Evolutionary conservation across 2,888 invertebrate genomes (phyloP).

Genomic region (Suillia variegata): DNA sequence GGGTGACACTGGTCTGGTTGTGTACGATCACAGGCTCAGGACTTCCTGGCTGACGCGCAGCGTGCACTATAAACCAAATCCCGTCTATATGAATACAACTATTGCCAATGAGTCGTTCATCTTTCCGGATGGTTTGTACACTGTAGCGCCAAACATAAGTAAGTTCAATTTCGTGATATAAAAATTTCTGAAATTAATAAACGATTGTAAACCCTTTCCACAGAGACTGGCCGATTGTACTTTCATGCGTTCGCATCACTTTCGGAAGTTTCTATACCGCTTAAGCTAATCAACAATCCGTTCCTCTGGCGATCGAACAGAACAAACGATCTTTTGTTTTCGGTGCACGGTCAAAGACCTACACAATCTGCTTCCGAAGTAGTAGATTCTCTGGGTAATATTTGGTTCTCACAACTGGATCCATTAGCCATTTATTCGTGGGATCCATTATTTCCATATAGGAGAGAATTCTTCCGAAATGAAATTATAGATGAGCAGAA

Average conservation of each 20-base stretch:
- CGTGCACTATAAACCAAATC: constrained; percentile 16
- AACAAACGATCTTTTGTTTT: background rate
- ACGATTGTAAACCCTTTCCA: no score
- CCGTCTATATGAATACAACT: constrained; percentile 15
- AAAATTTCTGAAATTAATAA: no score
- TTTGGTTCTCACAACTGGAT: background rate
- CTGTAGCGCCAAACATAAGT: constrained; percentile 22
- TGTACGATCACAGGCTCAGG: background rate
- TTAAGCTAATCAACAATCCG: constrained; percentile 13
- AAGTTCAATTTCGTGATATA: background rate
- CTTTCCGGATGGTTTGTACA: constrained; percentile 25
- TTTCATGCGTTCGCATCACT: constrained; percentile 18
- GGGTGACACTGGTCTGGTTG: background rate
- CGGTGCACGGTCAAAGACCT: background rate
- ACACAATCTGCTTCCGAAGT: background rate
- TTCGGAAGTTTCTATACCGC: constrained; percentile 9
- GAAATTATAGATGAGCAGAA: background rate
- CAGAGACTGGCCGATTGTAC: constrained; percentile 12
- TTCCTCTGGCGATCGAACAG: background rate
- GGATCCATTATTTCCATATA: background rate
- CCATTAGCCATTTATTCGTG: background rate
- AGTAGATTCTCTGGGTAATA: background rate
- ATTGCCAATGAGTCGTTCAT: constrained; percentile 23
- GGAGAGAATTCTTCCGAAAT: background rate
- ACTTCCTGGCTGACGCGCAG: constrained; percentile 16